These are phyloP conservation scores for Lasioglossum baleicum DNA, from an alignment of 1,140 invertebrate species.

Conservation along the genomic window DNA sequence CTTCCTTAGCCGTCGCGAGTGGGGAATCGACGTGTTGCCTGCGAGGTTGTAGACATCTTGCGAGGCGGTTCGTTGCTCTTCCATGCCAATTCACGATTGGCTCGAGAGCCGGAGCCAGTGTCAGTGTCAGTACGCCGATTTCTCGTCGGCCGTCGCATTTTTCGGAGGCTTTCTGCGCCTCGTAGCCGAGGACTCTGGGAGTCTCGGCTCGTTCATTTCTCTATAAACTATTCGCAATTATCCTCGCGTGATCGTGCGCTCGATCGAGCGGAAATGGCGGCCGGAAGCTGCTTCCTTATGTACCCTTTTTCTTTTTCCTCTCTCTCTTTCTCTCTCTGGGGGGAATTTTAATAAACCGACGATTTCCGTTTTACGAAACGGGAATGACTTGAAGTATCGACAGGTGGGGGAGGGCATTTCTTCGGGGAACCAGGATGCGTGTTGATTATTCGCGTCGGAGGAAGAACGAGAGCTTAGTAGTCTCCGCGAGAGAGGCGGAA, in stretches of 20 bases:
- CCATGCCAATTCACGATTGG: constrained; percentile 48
- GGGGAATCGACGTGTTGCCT: constrained; percentile 42
- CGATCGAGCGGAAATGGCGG: constrained; percentile 1
- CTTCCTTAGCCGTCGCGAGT: constrained; percentile 44
- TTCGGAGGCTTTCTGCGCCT: neutral
- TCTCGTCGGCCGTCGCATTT: constrained; percentile 32
- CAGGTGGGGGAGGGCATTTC: no score
- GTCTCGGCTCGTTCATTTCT: neutral
- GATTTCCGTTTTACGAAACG: neutral
- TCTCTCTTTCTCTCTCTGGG: neutral
- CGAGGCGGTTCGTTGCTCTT: constrained; percentile 55
- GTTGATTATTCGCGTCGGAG: neutral
- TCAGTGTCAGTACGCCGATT: constrained; percentile 56
- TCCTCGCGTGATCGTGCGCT: neutral
- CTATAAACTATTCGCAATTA: neutral
- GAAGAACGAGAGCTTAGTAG: constrained; percentile 5
- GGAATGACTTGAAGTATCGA: no score
- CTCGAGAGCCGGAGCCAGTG: constrained; percentile 35
- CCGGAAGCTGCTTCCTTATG: constrained; percentile 3
- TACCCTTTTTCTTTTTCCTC: no score
- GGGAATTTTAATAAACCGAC: neutral
- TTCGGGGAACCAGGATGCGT: neutral
- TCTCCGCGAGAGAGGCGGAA: constrained; percentile 7
- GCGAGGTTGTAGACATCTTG: constrained; percentile 59
- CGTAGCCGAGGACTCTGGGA: no score